These are phyloP conservation scores for Pristionchus exspectatus DNA, from an alignment of 2,888 invertebrate species.

Conservation along the genomic window DNA sequence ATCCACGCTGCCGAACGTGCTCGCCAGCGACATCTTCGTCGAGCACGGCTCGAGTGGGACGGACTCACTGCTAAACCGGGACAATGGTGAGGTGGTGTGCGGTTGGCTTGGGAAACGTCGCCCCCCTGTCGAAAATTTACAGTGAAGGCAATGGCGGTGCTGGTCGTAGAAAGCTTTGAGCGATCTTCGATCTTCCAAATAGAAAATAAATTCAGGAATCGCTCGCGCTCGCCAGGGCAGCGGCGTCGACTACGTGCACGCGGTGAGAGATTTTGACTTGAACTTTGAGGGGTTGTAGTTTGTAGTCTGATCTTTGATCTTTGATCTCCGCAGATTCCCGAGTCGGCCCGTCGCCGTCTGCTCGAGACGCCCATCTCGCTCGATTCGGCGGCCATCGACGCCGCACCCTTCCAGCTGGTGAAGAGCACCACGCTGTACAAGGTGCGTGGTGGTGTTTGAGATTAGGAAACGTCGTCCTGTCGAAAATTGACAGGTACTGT, in stretches of 20 bases:
- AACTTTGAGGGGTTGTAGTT: neutral
- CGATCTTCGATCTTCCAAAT: too few relatives aligned
- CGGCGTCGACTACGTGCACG: slow-evolving; percentile 8
- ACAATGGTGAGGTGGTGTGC: slow-evolving; percentile 7
- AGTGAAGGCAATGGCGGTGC: too few relatives aligned
- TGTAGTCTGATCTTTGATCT: slow-evolving; percentile 7
- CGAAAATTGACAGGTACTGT: neutral
- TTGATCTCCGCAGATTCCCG: slow-evolving; percentile 34
- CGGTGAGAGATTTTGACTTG: neutral
- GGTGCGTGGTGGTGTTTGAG: slow-evolving; percentile 56
- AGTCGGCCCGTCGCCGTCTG: slow-evolving; percentile 51
- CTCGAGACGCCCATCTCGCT: slow-evolving; percentile 75
- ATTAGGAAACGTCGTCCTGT: neutral
- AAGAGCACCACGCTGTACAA: slow-evolving; percentile 77
- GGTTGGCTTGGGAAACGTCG: neutral
- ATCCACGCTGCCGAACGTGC: slow-evolving; percentile 41
- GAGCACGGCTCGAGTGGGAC: slow-evolving; percentile 33
- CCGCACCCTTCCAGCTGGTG: slow-evolving; percentile 83
- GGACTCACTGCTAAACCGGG: neutral
- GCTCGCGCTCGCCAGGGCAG: slow-evolving; percentile 25
- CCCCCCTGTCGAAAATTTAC: neutral
- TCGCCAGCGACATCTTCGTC: slow-evolving; percentile 34
- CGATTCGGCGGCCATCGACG: slow-evolving; percentile 88
- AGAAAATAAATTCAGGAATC: neutral
- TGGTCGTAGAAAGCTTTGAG: too few relatives aligned